phyloP scores from a whole-genome alignment of 2,888 invertebrate genomes.

The Lycocerus yunnanus region DNA sequence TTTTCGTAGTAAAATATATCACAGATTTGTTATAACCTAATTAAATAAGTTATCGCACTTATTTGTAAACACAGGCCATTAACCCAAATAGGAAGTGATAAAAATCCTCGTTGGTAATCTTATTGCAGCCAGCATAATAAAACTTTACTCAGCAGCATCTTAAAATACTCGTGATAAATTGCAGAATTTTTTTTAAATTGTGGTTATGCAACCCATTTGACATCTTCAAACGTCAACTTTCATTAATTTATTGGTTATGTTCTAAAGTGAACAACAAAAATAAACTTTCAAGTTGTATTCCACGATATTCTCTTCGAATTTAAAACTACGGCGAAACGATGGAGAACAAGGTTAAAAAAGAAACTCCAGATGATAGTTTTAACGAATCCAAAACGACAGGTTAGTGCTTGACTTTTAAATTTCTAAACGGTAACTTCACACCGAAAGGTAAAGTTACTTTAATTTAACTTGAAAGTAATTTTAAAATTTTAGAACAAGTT shows the following conservation, averaged over 20 bases:
- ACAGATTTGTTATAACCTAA: background rate
- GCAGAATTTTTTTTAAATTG: background rate
- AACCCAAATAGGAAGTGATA: background rate
- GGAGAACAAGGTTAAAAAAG: background rate
- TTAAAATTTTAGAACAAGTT: background rate
- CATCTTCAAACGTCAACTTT: background rate
- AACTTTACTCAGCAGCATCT: background rate
- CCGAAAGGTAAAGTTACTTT: background rate
- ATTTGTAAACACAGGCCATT: background rate
- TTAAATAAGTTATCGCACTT: background rate
- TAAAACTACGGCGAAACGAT: background rate
- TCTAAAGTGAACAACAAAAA: no score
- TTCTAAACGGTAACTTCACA: background rate
- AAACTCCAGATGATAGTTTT: background rate
- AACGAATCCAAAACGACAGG: background rate
- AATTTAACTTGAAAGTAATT: background rate
- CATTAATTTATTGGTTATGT: no score
- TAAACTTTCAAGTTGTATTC: background rate
- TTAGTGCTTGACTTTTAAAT: background rate
- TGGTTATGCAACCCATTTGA: background rate
- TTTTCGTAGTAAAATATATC: background rate
- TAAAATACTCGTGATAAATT: background rate
- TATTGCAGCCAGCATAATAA: background rate
- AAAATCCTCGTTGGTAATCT: background rate
- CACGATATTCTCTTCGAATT: background rate